Evolutionary conservation across 2,797 vertebrate species (phyloP).

Genomic region (Gobio occitaniae): DNA sequence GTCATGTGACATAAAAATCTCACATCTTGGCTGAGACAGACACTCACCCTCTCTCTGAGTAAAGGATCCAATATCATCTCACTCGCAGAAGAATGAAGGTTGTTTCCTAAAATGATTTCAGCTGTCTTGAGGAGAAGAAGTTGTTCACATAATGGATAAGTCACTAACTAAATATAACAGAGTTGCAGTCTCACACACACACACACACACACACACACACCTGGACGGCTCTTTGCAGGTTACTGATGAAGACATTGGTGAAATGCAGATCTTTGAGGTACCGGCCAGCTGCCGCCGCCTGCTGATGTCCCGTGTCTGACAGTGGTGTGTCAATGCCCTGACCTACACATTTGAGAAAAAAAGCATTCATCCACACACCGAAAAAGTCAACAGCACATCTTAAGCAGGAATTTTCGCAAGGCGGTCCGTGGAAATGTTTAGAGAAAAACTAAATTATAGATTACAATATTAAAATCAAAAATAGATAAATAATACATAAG

Average conservation of each 20-base stretch:
- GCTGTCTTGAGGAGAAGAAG: conserved; percentile 71
- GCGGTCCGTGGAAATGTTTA: not conserved
- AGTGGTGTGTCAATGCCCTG: conserved; percentile 85
- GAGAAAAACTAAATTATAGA: not conserved
- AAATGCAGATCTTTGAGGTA: conserved; percentile 86
- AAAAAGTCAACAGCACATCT: not conserved
- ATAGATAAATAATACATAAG: not conserved
- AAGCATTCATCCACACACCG: conserved; percentile 60
- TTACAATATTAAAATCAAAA: not conserved
- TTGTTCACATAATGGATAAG: not conserved
- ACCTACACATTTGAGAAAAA: conserved; percentile 71
- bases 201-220: conserved; percentile 67
- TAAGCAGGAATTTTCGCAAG: not conserved
- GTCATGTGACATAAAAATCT: not conserved
- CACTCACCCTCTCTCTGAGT: conserved; percentile 78
- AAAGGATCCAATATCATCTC: conserved; percentile 75
- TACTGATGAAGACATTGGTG: conserved; percentile 86
- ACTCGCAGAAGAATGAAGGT: conserved; percentile 68
- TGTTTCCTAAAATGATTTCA: conserved; percentile 76
- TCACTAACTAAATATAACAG: not conserved
- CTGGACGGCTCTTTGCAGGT: conserved; percentile 91
- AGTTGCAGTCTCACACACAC: not conserved
- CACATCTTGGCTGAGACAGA: not conserved
- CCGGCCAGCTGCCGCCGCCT: conserved; percentile 85
- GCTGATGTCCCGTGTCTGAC: conserved; percentile 83